Conservation (phyloP, 2,113 vertebrate genomes). For the Speoplatyrhinus poulsoni region DNA sequence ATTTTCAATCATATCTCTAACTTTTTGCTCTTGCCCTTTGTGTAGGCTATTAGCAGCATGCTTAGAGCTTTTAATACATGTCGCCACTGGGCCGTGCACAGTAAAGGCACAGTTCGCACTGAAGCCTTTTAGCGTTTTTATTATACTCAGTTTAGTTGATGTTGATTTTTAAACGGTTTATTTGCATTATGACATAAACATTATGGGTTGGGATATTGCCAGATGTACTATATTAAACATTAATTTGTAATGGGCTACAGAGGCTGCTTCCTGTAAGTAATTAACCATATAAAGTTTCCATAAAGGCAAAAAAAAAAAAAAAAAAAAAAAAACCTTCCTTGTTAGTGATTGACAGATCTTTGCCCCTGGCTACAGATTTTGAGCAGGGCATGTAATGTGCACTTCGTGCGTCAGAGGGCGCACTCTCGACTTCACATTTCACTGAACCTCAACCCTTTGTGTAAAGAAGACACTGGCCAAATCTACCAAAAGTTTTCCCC, state of each 20-base stretch:
- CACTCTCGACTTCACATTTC: conserved; percentile 18
- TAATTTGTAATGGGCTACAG: no score
- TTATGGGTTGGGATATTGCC: conserved; percentile 16
- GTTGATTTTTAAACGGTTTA: conserved; percentile 24
- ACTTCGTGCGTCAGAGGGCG: conserved; percentile 46
- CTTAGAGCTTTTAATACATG: no score
- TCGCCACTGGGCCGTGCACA: no score
- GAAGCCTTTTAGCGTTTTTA: no score
- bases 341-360: not conserved
- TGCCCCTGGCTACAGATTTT: not conserved
- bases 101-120: no score
- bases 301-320: not conserved
- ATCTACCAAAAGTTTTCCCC: not conserved
- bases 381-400: conserved; percentile 9
- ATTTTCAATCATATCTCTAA: not conserved
- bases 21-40: not conserved
- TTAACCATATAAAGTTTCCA: not conserved
- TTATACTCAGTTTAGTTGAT: conserved; percentile 21
- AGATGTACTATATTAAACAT: no score
- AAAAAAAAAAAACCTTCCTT: not conserved
- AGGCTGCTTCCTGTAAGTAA: not conserved
- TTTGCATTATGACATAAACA: conserved; percentile 45
- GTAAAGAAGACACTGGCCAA: conserved; percentile 34
- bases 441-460: conserved; percentile 33
- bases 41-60: not conserved